Evolutionary conservation across 2,113 vertebrate genomes (phyloP).

Genomic region (Tupaia tana): DNA sequence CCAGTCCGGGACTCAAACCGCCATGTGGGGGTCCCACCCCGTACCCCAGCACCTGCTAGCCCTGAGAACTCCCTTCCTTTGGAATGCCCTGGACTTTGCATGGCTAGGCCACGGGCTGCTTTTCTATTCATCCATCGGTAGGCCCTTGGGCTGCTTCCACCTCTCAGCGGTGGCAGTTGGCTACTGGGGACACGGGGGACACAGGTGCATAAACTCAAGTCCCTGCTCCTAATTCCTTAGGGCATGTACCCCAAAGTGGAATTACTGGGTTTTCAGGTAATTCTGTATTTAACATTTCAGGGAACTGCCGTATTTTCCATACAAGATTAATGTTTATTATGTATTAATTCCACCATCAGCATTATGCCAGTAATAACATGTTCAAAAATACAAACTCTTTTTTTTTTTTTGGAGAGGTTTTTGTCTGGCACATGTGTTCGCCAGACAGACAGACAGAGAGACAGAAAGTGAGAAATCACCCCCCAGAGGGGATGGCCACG

Average conservation of each 20-base stretch:
- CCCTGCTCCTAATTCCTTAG: background rate
- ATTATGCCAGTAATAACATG: background rate
- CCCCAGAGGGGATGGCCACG: too few relatives aligned
- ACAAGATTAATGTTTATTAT: background rate
- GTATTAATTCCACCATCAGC: background rate
- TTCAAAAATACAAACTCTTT: background rate
- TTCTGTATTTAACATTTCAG: background rate
- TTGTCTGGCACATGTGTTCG: too few relatives aligned
- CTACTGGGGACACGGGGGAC: fast-evolving
- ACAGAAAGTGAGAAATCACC: too few relatives aligned
- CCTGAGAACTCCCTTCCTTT: background rate
- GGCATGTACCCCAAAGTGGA: background rate
- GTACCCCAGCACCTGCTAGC: background rate
- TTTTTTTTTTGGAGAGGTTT: too few relatives aligned
- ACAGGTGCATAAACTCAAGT: background rate
- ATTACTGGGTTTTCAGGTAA: background rate
- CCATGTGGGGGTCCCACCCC: background rate
- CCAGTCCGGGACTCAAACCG: too few relatives aligned
- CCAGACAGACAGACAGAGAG: too few relatives aligned
- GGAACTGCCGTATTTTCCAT: slow-evolving; percentile 35
- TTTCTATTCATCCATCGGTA: fast-evolving
- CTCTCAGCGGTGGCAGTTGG: background rate
- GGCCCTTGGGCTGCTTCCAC: background rate
- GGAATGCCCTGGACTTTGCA: too few relatives aligned
- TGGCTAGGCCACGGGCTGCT: background rate